These are phyloP conservation scores for Acanthurus leucopareius DNA, from an alignment of 2,797 vertebrate species.

Conservation along the genomic window DNA sequence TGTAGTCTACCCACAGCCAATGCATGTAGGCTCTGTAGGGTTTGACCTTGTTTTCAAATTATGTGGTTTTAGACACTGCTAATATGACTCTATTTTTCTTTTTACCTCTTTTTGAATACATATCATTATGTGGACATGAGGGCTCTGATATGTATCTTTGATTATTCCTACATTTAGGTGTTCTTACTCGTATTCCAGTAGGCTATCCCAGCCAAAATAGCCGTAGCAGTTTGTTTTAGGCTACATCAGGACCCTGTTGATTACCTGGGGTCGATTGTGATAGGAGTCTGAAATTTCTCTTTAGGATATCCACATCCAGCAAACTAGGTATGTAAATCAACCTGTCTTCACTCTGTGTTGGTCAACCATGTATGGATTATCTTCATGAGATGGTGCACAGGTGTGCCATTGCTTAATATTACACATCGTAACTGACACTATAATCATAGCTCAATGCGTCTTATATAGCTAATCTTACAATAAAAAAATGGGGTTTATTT, in stretches of 20 bases:
- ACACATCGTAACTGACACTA: constrained; percentile 35
- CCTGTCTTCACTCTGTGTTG: constrained; percentile 90
- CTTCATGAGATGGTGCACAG: constrained; percentile 72
- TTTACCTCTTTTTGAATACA: constrained; percentile 61
- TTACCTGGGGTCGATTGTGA: constrained; percentile 90
- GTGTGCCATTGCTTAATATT: constrained; percentile 71
- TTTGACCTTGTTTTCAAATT: constrained; percentile 70
- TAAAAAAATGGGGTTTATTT: constrained; percentile 39
- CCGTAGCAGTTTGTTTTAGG: constrained; percentile 90
- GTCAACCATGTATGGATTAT: constrained; percentile 82
- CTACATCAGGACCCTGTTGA: constrained; percentile 88
- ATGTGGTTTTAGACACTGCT: constrained; percentile 62
- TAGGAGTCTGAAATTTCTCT: constrained; percentile 91
- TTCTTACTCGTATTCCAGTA: constrained; percentile 88
- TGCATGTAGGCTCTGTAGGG: constrained; percentile 87
- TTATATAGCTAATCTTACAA: constrained; percentile 73
- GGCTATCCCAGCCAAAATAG: constrained; percentile 87
- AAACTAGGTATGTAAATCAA: constrained; percentile 92
- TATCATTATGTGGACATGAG: constrained; percentile 76
- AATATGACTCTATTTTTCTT: constrained; percentile 42
- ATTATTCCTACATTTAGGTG: constrained; percentile 90
- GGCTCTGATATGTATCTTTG: constrained; percentile 86
- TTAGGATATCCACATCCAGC: constrained; percentile 91
- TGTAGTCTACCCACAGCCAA: constrained; percentile 82
- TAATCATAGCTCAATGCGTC: constrained; percentile 56